Evolutionary conservation across 2,888 invertebrate genomes (phyloP).

Genomic region (Heliconius cydno): DNA sequence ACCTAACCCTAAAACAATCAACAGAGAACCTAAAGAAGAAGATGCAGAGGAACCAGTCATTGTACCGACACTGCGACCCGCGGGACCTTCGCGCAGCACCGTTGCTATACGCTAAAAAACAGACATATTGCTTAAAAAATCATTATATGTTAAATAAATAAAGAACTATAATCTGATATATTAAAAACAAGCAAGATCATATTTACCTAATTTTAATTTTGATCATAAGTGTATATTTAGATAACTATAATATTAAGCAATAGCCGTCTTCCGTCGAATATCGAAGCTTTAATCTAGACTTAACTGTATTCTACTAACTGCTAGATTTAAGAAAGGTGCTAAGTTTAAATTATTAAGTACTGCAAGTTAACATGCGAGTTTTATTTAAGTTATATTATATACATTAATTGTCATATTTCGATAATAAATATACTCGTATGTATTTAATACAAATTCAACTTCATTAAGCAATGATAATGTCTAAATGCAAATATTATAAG

Average conservation of each 20-base stretch:
- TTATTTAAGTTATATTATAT: background rate
- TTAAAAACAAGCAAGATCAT: slow-evolving; percentile 8
- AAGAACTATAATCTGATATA: background rate
- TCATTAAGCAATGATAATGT: too few relatives aligned
- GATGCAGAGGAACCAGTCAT: slow-evolving; percentile 68
- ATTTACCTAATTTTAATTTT: background rate
- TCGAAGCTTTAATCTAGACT: slow-evolving; percentile 76
- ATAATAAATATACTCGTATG: too few relatives aligned
- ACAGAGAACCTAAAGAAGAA: slow-evolving; percentile 62
- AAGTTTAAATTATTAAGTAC: slow-evolving; percentile 43
- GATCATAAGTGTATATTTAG: slow-evolving; percentile 29
- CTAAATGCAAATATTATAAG: too few relatives aligned
- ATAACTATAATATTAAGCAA: slow-evolving; percentile 49
- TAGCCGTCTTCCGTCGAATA: slow-evolving; percentile 70
- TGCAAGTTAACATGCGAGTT: slow-evolving; percentile 26
- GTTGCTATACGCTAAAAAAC: slow-evolving; percentile 60
- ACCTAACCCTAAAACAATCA: slow-evolving; percentile 33
- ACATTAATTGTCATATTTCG: too few relatives aligned
- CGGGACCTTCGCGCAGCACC: slow-evolving; percentile 65
- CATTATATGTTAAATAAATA: background rate
- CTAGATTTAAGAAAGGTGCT: slow-evolving; percentile 52
- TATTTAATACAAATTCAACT: too few relatives aligned
- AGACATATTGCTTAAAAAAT: background rate
- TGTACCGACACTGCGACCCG: slow-evolving; percentile 71
- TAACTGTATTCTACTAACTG: slow-evolving; percentile 59